Conservation (phyloP, 2,888 invertebrate genomes). For the Myathropa florea region DNA sequence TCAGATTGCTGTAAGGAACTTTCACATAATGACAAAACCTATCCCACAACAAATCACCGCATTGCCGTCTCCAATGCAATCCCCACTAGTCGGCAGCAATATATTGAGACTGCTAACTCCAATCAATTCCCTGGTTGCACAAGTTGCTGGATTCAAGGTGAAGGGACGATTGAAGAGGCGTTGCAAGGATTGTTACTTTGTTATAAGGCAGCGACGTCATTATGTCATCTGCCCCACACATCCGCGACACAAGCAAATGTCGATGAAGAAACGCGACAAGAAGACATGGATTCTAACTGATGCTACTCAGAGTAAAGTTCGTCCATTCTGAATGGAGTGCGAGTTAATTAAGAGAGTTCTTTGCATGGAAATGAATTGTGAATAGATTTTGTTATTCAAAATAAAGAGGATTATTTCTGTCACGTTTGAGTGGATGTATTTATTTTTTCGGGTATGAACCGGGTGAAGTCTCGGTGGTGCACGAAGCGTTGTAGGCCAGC, state of each 20-base stretch:
- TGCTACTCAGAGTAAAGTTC: constrained; percentile 84
- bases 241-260: constrained; percentile 91
- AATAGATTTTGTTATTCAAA: not conserved
- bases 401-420: not conserved
- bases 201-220: constrained; percentile 85
- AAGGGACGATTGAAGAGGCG: constrained; percentile 86
- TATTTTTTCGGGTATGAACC: too few relatives aligned
- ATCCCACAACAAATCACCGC: constrained; percentile 38
- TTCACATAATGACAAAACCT: constrained; percentile 74
- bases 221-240: constrained; percentile 89
- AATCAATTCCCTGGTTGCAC: constrained; percentile 75
- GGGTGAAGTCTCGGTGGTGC: too few relatives aligned
- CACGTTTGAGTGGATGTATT: not conserved
- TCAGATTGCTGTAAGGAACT: constrained; percentile 71
- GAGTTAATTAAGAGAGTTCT: not conserved
- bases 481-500: too few relatives aligned
- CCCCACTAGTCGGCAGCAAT: constrained; percentile 8
- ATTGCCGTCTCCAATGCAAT: constrained; percentile 31
- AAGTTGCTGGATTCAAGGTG: constrained; percentile 86
- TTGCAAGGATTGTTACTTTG: constrained; percentile 90
- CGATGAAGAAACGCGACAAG: constrained; percentile 85
- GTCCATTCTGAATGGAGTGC: constrained; percentile 75
- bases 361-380: not conserved
- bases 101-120: constrained; percentile 74
- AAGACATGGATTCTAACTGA: constrained; percentile 89